Evolutionary conservation across 2,888 invertebrate genomes (phyloP).

Genomic region (Drosophila eohydei): DNA sequence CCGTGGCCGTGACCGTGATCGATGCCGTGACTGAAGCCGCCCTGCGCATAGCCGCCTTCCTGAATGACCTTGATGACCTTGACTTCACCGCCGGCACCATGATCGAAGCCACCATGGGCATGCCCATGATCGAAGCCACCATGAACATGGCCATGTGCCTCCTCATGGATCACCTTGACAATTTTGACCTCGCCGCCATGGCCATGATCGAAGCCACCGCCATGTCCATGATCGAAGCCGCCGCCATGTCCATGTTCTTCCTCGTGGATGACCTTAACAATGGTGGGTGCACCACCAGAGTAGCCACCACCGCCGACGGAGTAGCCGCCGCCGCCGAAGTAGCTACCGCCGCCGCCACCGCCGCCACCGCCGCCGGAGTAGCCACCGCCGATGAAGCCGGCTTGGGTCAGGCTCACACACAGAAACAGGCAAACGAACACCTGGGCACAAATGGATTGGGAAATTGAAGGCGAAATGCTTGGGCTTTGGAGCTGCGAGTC

Average conservation of each 20-base stretch:
- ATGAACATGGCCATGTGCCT: slow-evolving; percentile 33
- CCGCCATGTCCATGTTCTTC: slow-evolving; percentile 41
- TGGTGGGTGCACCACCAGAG: slow-evolving; percentile 47
- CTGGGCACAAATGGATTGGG: slow-evolving; percentile 20
- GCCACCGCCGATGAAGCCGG: slow-evolving; percentile 64
- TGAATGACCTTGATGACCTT: slow-evolving; percentile 30
- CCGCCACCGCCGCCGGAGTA: slow-evolving; percentile 46
- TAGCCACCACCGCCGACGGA: slow-evolving; percentile 48
- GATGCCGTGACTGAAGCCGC: slow-evolving; percentile 15
- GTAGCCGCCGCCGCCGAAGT: slow-evolving; percentile 50
- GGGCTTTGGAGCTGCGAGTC: background rate
- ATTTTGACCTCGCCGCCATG: slow-evolving; percentile 53
- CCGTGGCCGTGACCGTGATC: slow-evolving; percentile 9
- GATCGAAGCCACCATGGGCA: slow-evolving; percentile 14
- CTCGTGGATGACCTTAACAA: slow-evolving; percentile 53
- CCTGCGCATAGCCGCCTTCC: slow-evolving; percentile 21
- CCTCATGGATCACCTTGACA: slow-evolving; percentile 59
- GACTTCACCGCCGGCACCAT: slow-evolving; percentile 21
- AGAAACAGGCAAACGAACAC: slow-evolving; percentile 71
- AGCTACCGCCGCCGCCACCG: slow-evolving; percentile 43
- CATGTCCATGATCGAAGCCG: slow-evolving; percentile 16
- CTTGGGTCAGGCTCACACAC: slow-evolving; percentile 59
- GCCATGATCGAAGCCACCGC: slow-evolving; percentile 24
- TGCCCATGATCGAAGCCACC: slow-evolving; percentile 20
- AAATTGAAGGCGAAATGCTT: background rate